phyloP scores from a whole-genome alignment of 2,888 invertebrate genomes.

The Neria commutata region DNA sequence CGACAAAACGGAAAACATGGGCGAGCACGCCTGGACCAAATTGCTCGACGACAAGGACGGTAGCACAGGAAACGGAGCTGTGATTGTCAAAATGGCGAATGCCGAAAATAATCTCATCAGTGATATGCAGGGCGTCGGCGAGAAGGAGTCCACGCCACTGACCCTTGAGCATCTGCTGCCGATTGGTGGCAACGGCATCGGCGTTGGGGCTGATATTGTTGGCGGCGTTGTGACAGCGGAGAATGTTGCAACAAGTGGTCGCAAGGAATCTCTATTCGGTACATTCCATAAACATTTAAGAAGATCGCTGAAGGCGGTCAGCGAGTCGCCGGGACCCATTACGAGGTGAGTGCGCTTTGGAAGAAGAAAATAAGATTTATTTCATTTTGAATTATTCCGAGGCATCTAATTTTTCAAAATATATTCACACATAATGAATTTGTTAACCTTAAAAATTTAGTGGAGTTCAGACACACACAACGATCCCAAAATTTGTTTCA shows the following conservation, averaged over 20 bases:
- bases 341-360: conserved; percentile 60
- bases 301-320: conserved; percentile 61
- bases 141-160: conserved; percentile 48
- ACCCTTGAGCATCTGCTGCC: conserved; percentile 40
- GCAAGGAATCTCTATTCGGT: conserved; percentile 59
- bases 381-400: background rate
- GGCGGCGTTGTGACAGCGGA: conserved; percentile 41
- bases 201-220: conserved; percentile 34
- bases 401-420: too few relatives aligned
- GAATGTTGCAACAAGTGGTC: conserved; percentile 42
- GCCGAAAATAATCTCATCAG: conserved; percentile 32
- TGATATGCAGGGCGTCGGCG: conserved; percentile 32
- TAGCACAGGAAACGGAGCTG: conserved; percentile 38
- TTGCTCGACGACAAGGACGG: conserved; percentile 54
- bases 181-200: conserved; percentile 22
- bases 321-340: conserved; percentile 60
- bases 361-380: background rate
- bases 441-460: background rate
- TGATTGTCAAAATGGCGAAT: conserved; percentile 49
- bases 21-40: conserved; percentile 61
- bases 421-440: background rate
- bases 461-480: background rate
- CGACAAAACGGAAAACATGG: conserved; percentile 53
- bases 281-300: conserved; percentile 61
- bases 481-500: background rate